These are phyloP conservation scores for Triplophysa rosa DNA, from an alignment of 2,113 vertebrate genomes.

Conservation along the genomic window DNA sequence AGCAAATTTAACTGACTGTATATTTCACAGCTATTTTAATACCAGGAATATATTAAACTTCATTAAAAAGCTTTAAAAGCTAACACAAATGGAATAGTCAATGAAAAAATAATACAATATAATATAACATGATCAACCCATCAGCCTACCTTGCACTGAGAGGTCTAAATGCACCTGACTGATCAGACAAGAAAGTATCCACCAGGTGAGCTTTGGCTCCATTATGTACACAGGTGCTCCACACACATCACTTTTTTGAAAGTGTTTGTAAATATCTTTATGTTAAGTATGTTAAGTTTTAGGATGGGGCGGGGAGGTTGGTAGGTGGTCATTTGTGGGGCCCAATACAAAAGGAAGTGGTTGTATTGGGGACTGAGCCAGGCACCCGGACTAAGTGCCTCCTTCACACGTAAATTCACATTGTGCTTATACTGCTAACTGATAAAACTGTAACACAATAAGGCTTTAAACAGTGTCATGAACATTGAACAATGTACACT, in stretches of 20 bases:
- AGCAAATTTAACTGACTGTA: too few relatives aligned
- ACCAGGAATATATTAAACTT: too few relatives aligned
- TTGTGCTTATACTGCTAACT: neutral
- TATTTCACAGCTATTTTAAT: too few relatives aligned
- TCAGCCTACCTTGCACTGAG: slow-evolving; percentile 67
- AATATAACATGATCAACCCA: neutral
- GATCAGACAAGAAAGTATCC: slow-evolving; percentile 53
- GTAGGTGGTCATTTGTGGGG: slow-evolving; percentile 49
- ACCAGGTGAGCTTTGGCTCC: slow-evolving; percentile 44
- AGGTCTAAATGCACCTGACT: slow-evolving; percentile 52
- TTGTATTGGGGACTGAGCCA: slow-evolving; percentile 49
- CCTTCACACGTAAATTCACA: neutral
- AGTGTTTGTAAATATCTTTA: neutral
- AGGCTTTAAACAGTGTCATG: neutral
- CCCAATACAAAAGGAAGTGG: slow-evolving; percentile 60
- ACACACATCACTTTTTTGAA: slow-evolving; percentile 31
- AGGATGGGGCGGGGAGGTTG: slow-evolving; percentile 11
- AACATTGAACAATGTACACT: neutral
- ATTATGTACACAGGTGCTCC: slow-evolving; percentile 43
- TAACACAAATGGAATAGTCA: neutral
- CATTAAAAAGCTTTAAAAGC: too few relatives aligned
- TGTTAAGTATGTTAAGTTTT: slow-evolving; percentile 30
- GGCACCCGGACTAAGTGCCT: slow-evolving; percentile 33
- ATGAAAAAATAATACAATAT: neutral
- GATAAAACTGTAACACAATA: neutral